Conservation (phyloP, 2,888 invertebrate genomes). For the Dione vanillae region DNA sequence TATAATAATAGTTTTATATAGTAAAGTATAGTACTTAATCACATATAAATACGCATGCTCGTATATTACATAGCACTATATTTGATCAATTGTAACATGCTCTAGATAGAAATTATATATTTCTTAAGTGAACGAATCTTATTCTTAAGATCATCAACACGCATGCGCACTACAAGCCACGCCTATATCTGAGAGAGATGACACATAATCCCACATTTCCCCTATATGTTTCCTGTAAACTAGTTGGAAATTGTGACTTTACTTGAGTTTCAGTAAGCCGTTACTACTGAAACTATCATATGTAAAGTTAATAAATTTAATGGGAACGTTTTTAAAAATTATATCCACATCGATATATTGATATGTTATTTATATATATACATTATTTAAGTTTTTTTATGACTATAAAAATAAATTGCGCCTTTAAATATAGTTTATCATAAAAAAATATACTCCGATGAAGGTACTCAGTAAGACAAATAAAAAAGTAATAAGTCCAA, state of each 20-base stretch:
- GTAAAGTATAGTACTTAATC: not conserved
- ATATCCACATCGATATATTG: not conserved
- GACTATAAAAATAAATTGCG: too few species aligned
- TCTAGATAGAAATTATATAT: constrained; percentile 21
- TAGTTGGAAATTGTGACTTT: not conserved
- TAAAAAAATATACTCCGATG: too few species aligned
- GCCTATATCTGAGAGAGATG: constrained; percentile 73
- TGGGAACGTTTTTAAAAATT: not conserved
- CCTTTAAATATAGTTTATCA: too few species aligned
- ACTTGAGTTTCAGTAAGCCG: not conserved
- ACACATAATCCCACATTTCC: constrained; percentile 60
- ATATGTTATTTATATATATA: not conserved
- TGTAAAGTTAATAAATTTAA: not conserved
- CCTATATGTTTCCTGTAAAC: constrained; percentile 33
- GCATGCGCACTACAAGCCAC: constrained; percentile 76
- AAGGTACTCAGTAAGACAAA: too few species aligned
- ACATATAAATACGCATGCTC: not conserved
- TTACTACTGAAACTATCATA: not conserved
- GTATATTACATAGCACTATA: not conserved
- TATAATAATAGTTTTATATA: too few species aligned
- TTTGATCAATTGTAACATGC: constrained; percentile 18
- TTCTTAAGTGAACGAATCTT: constrained; percentile 59
- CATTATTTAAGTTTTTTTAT: not conserved
- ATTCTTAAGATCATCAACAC: constrained; percentile 74
- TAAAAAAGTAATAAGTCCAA: too few species aligned